These are phyloP conservation scores for Eupithecia inturbata DNA, from an alignment of 2,888 invertebrate genomes.

Conservation along the genomic window DNA sequence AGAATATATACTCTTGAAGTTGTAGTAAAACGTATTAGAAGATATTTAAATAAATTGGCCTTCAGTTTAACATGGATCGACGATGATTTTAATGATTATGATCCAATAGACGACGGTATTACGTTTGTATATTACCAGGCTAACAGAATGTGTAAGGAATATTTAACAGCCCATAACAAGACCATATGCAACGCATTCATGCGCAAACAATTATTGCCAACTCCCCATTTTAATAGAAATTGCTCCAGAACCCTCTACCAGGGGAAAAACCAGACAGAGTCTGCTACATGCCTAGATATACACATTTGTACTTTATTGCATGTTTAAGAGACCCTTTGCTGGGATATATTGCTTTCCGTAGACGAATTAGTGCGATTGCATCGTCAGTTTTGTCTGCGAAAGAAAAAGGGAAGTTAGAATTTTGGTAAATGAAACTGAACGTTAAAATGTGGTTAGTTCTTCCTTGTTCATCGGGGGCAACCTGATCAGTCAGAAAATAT, in stretches of 20 bases:
- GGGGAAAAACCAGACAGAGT: conserved; percentile 46
- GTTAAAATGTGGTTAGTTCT: background rate
- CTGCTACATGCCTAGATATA: conserved; percentile 26
- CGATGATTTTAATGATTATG: no score
- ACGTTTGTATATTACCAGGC: conserved; percentile 2
- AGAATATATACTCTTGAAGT: no score
- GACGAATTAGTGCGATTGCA: conserved; percentile 2
- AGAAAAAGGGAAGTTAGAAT: background rate
- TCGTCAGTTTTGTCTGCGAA: conserved; percentile 6
- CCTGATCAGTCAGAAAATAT: no score
- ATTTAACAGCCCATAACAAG: conserved; percentile 12
- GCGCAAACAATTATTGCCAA: conserved; percentile 26
- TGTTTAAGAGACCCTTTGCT: conserved; percentile 14
- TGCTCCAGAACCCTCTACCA: conserved; percentile 48
- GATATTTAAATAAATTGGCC: no score
- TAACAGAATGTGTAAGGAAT: conserved; percentile 18
- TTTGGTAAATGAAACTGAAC: background rate
- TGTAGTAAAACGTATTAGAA: no score
- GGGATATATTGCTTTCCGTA: background rate
- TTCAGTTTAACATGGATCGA: no score
- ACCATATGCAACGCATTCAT: background rate
- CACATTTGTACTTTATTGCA: conserved; percentile 36
- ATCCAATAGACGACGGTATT: background rate
- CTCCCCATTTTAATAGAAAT: conserved; percentile 42
- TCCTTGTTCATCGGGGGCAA: no score